Evolutionary conservation across 2,888 invertebrate species (phyloP), one percentile per base, ranked within the genome.

Genomic region (Hanleya hanleyi): DNA sequence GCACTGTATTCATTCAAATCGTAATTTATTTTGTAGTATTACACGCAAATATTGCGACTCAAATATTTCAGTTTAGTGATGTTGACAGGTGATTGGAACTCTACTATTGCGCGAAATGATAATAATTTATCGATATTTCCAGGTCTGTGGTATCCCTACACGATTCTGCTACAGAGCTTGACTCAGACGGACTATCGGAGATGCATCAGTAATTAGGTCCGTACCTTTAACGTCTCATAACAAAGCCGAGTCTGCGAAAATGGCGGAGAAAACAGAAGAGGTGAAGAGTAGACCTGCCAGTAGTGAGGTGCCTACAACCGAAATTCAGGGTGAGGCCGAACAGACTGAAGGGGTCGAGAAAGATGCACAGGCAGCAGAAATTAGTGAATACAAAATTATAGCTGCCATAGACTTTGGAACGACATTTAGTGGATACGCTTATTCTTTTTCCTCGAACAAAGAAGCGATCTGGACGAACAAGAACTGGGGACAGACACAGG

Each of bases 401-500:
- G 84, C 85, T 15, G 87, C 87, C 67, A 87, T 87, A 51, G 87
- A 87, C 70, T 87, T 87, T 67, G 87, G 87, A 0, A 87, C 87
- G 18, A 86, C 87, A 1, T 87, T 86, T 70, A 86, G 86, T 70
- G 87, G 87, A 6, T 87, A 87, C 73, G 87, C 87, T 0, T 87
- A 87, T 73, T 84, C 86, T 1, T 84, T 87, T 67, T 76, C 84
- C 12, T 82, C 84, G 38, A 84, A 84, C 75, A 81, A 79, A 64
- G 81, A 83, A 7, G 83, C 82, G 33, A 84, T 87, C 37, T 85
- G 84, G 70, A 85, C 85, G 15, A 87, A 87, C 78, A 84, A 84
- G 50, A 86, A 87, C 77, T 87, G 87, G 87, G 87, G 87, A 18
- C 85, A 86, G 75, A 87, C 86, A 1, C 86, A 86, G 71, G 86